phyloP scores from a whole-genome alignment of 2,113 vertebrate genomes.

The Trichechus manatus region DNA sequence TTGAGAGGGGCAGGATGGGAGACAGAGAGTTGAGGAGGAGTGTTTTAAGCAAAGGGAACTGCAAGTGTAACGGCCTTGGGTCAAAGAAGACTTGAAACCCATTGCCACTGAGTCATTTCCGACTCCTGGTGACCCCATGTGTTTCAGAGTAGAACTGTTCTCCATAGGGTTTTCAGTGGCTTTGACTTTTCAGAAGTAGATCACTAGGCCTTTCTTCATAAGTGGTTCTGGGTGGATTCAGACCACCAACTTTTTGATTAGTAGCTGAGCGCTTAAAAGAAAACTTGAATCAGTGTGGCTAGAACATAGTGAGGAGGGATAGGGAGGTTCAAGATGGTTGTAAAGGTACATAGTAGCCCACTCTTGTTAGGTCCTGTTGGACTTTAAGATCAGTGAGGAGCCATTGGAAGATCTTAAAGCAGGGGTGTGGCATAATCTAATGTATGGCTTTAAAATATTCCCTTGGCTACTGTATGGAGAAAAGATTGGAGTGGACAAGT shows the following conservation, averaged over 20 bases:
- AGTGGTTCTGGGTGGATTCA: background rate
- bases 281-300: background rate
- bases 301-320: fast-evolving
- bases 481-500: background rate
- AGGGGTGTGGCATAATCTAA: background rate
- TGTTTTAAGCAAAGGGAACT: background rate
- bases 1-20: background rate
- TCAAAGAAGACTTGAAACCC: background rate
- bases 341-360: background rate
- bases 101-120: background rate
- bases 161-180: background rate
- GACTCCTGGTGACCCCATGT: background rate
- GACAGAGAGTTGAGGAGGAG: fast-evolving
- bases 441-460: background rate
- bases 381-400: background rate
- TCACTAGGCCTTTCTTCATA: background rate
- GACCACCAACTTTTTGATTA: background rate
- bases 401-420: background rate
- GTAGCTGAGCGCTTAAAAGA: background rate
- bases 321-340: fast-evolving
- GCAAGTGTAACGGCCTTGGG: background rate
- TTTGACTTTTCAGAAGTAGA: background rate
- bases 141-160: background rate
- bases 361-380: background rate
- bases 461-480: background rate